Evolutionary conservation across 2,888 invertebrate species (phyloP).

Genomic region (Eudemis profundana): DNA sequence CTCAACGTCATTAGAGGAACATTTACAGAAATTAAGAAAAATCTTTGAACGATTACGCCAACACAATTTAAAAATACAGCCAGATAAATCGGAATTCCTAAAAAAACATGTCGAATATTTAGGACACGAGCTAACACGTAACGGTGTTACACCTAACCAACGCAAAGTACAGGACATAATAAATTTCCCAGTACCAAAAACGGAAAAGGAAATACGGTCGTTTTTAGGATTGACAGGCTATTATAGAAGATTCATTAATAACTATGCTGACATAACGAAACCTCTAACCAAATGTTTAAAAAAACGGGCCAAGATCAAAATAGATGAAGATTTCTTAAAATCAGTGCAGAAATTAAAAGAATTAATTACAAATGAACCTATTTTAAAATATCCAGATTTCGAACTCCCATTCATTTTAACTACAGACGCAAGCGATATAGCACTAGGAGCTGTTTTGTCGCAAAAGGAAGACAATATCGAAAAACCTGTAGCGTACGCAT

Average conservation of each 20-base stretch:
- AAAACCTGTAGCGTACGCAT: constrained; percentile 1
- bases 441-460: constrained; percentile 3
- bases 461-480: constrained; percentile 10
- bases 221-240: too few relatives aligned
- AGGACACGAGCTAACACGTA: too few relatives aligned
- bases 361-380: neutral
- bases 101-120: too few relatives aligned
- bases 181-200: too few relatives aligned
- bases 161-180: too few relatives aligned
- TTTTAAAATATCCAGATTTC: constrained; percentile 10
- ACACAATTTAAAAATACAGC: too few relatives aligned
- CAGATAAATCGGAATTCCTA: too few relatives aligned
- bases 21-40: neutral
- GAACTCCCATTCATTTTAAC: constrained; percentile 3
- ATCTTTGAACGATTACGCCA: neutral
- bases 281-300: too few relatives aligned
- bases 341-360: neutral
- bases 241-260: too few relatives aligned
- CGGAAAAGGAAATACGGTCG: too few relatives aligned
- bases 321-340: constrained; percentile 1
- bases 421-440: constrained; percentile 9
- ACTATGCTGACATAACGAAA: too few relatives aligned
- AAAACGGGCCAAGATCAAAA: neutral
- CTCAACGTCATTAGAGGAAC: neutral
- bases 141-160: too few relatives aligned